phyloP scores from a whole-genome alignment of 2,888 invertebrate species.

The Melanotus villosus region DNA sequence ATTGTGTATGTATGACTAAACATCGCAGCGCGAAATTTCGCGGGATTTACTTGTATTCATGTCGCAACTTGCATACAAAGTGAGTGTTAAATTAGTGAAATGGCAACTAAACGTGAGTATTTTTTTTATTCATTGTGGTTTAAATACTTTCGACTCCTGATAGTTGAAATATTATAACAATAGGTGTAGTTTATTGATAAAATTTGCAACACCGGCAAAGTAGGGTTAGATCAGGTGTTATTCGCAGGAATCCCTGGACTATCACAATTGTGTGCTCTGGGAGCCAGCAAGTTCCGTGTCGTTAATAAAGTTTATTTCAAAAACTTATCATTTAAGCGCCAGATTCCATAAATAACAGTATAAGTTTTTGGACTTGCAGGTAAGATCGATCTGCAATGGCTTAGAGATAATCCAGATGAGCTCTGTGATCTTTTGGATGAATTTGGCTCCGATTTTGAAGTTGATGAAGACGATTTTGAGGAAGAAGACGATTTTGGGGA shows the following conservation, averaged over 20 bases:
- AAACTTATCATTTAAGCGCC: background rate
- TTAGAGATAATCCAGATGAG: too few relatives aligned
- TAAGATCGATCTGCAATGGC: background rate
- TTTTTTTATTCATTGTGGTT: background rate
- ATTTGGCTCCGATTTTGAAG: background rate
- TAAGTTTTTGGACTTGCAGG: conserved; percentile 1
- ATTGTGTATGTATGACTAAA: background rate
- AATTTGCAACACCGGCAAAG: background rate
- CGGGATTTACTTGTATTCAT: background rate
- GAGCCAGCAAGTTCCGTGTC: background rate
- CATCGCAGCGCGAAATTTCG: background rate
- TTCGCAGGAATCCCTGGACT: background rate
- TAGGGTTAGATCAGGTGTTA: background rate
- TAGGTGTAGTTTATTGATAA: background rate
- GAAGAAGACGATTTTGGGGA: background rate
- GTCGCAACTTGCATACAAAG: background rate
- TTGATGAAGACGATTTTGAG: background rate
- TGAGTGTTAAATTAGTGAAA: background rate
- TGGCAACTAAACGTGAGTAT: background rate
- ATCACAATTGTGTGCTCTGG: background rate
- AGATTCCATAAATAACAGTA: background rate
- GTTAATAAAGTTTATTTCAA: background rate
- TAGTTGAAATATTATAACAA: background rate
- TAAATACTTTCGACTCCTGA: background rate
- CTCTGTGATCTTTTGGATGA: too few relatives aligned